Evolutionary conservation across 2,888 invertebrate genomes (phyloP).

Genomic region (Phortica magna): DNA sequence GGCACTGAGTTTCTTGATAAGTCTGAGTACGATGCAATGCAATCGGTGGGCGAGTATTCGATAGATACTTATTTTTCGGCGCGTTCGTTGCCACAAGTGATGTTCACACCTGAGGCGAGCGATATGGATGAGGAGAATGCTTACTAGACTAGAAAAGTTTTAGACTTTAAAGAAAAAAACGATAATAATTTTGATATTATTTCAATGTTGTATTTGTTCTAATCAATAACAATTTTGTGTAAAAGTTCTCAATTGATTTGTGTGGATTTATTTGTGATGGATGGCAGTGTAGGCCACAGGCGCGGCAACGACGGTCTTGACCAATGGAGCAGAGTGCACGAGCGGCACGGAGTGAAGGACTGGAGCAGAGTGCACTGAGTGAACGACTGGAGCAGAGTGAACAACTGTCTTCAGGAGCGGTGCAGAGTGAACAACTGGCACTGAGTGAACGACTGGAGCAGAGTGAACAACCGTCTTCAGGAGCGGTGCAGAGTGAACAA

Average conservation of each 20-base stretch:
- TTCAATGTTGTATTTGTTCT: not conserved
- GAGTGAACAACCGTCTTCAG: constrained; percentile 36
- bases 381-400: constrained; percentile 50
- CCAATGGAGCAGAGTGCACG: constrained; percentile 56
- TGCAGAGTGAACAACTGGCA: constrained; percentile 44
- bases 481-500: constrained; percentile 47
- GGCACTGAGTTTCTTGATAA: constrained; percentile 41
- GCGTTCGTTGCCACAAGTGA: not conserved
- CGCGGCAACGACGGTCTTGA: constrained; percentile 53
- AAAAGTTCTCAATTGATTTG: constrained; percentile 49
- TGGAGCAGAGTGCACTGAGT: constrained; percentile 52
- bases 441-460: constrained; percentile 50
- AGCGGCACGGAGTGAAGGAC: constrained; percentile 50
- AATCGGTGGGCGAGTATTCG: not conserved
- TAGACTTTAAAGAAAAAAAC: not conserved
- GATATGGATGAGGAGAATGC: not conserved
- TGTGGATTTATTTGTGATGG: constrained; percentile 50
- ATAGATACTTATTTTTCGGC: not conserved
- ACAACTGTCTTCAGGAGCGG: constrained; percentile 43
- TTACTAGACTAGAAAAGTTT: not conserved
- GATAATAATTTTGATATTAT: not conserved
- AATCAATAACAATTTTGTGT: constrained; percentile 1
- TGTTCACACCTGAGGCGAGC: not conserved
- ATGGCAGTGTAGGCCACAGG: constrained; percentile 59
- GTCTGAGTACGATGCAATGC: not conserved